Evolutionary conservation across 2,113 vertebrate genomes (phyloP).

Genomic region (Accipiter virgatus): DNA sequence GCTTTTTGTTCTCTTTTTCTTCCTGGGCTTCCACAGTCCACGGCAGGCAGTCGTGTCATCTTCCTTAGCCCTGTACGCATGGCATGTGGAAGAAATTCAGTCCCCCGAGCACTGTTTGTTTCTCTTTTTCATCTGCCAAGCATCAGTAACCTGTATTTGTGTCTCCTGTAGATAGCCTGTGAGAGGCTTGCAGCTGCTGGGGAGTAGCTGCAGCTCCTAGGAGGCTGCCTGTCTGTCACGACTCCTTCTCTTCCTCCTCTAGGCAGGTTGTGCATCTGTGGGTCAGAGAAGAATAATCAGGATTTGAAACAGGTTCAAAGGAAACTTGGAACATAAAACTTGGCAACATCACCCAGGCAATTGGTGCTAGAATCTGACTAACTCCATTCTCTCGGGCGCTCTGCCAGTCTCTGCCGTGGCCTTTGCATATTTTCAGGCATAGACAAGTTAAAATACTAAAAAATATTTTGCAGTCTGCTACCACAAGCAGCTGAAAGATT

Average conservation of each 20-base stretch:
- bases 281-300: slow-evolving; percentile 40
- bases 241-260: neutral
- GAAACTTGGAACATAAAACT: slow-evolving; percentile 47
- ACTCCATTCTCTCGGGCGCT: neutral
- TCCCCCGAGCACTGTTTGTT: neutral
- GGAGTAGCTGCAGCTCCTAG: neutral
- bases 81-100: neutral
- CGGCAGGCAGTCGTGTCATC: neutral
- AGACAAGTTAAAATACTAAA: slow-evolving; percentile 49
- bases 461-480: slow-evolving; percentile 44
- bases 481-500: slow-evolving; percentile 5
- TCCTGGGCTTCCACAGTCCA: neutral
- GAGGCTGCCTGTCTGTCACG: neutral
- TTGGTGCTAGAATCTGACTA: slow-evolving; percentile 51
- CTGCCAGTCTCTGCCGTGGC: slow-evolving; percentile 42
- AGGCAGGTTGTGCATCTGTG: slow-evolving; percentile 15
- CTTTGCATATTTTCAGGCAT: slow-evolving; percentile 57
- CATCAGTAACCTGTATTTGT: neutral
- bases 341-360: slow-evolving; percentile 35
- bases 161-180: neutral
- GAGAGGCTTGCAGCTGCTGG: neutral
- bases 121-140: neutral
- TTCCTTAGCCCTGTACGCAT: neutral
- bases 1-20: neutral
- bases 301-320: slow-evolving; percentile 50